A percentile compares a stretch with the other conserved stretches of the same genome.
Conservation (phyloP, 2,113 vertebrate species). For the Phrynosoma platyrhinos region DNA sequence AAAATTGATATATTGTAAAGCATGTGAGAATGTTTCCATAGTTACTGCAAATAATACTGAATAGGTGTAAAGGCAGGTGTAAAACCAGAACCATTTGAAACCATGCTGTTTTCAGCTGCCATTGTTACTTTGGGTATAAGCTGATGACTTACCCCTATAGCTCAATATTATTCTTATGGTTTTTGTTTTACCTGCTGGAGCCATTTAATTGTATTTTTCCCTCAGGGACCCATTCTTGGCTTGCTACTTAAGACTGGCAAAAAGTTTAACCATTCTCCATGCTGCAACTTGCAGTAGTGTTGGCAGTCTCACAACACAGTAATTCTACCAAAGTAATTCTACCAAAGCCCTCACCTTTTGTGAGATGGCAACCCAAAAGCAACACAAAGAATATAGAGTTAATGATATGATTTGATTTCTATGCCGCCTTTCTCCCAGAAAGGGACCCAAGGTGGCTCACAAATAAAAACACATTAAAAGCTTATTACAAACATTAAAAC, state of each 20-base stretch:
- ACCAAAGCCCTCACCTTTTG: neutral
- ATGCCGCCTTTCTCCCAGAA: too few relatives aligned
- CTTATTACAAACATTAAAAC: too few relatives aligned
- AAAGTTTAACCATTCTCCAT: neutral
- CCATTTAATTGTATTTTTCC: neutral
- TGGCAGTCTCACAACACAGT: accelerated
- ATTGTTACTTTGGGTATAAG: accelerated
- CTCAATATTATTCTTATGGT: neutral
- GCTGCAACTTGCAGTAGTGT: neutral
- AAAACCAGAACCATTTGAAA: neutral
- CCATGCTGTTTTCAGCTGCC: neutral
- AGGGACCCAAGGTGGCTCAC: too few relatives aligned
- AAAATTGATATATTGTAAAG: neutral
- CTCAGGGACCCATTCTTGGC: neutral
- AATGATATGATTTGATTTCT: too few relatives aligned
- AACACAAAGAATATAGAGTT: accelerated
- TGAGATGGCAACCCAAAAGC: slow-evolving; percentile 1
- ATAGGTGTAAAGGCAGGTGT: neutral
- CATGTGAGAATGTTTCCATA: neutral
- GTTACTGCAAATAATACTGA: neutral
- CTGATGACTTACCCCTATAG: accelerated
- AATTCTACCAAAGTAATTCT: neutral
- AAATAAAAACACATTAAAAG: too few relatives aligned
- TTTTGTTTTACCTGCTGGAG: neutral
- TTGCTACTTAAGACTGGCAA: neutral